Percentiles rank a stretch among this genome's conserved stretches.
Evolutionary conservation across 64 coral and sea anemone genomes (phyloP).

Genomic region (Hydrozoanthus tunicans): DNA sequence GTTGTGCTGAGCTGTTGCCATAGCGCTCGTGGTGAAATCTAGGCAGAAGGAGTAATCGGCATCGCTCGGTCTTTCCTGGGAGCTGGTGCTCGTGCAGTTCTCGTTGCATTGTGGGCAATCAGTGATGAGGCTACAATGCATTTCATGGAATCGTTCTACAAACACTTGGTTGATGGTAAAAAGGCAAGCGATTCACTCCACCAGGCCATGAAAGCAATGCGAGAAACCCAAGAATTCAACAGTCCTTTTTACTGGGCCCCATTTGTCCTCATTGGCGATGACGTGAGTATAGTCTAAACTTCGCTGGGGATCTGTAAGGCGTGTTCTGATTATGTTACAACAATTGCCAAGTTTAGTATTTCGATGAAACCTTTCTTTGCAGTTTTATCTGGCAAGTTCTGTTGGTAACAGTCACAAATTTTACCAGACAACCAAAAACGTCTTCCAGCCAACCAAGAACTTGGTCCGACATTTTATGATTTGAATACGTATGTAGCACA

Average conservation of each 20-base stretch:
- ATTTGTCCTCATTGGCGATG: not conserved
- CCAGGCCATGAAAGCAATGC: not conserved
- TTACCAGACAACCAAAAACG: too few species aligned
- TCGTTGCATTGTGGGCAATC: not conserved
- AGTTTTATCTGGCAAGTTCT: too few species aligned
- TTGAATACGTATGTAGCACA: too few species aligned
- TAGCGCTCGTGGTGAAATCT: not conserved
- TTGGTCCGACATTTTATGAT: too few species aligned
- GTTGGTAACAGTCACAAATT: too few species aligned
- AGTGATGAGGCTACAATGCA: not conserved
- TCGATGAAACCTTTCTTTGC: too few species aligned
- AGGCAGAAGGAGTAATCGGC: not conserved
- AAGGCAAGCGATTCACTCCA: not conserved
- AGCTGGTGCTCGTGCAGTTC: constrained; percentile 1
- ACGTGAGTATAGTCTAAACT: not conserved
- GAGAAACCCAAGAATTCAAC: not conserved
- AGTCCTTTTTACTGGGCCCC: not conserved
- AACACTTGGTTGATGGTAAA: not conserved
- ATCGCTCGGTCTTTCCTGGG: not conserved
- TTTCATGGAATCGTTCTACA: not conserved
- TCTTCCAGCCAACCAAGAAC: too few species aligned
- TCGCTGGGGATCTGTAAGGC: not conserved
- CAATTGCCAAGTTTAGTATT: too few species aligned
- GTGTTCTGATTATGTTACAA: too few species aligned
- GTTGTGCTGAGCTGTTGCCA: not conserved